Base-by-base conservation (phyloP, 2,113 vertebrate species). In the Empidonax alnorum region DNA sequence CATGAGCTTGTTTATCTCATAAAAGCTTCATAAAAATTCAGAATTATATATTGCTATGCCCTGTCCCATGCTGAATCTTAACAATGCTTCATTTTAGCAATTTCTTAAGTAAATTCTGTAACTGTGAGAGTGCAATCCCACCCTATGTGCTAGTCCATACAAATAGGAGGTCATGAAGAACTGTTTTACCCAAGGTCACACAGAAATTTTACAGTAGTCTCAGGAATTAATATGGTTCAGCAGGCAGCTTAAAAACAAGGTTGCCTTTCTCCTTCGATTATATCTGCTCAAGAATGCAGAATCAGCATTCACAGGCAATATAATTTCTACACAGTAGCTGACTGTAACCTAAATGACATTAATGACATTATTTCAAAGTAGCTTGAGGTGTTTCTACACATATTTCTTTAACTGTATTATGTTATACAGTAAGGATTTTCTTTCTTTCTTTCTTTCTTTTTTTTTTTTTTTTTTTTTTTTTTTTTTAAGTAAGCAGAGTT, bases 191-290 rank as follows among this genome's bases (percentile, higher is more conserved):
- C 87, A 62, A 89, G 63, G 91, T 76, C 71, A 83, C 50, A 71
- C 0, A 2, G 49, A 91, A 95, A 80, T 79, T 91, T 94, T 76
- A 79, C 52, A 76, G 82, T 72, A 94, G 72, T n/a, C n/a, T 39
- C 75, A 41, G 78, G 89, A 93, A 90, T 95, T 73, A 96, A 76
- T 39, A 58, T 67, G 71, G 50, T 83, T 85, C 91, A 87, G 71
- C 78, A 89, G 78, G 84, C 49, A 62, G 35, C 58, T 94, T 94
- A 73, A 96, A 94, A 94, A 93, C 81, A 94, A 94, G 59, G 69
- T 47, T 94, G 82, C 33, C 50, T 78, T 89, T 89, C 74, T 94
- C 20, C 28, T 95, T 82, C 87, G 67, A 89, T 90, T 95, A 39
- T 83, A 91, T 87, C 81, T 87, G 53, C 72, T 63, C 25, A 95